Percentiles rank a stretch among this genome's conserved stretches.
These are phyloP conservation scores for Apodemus agrarius DNA, from an alignment of 2,797 vertebrate species.

Conservation along the genomic window DNA sequence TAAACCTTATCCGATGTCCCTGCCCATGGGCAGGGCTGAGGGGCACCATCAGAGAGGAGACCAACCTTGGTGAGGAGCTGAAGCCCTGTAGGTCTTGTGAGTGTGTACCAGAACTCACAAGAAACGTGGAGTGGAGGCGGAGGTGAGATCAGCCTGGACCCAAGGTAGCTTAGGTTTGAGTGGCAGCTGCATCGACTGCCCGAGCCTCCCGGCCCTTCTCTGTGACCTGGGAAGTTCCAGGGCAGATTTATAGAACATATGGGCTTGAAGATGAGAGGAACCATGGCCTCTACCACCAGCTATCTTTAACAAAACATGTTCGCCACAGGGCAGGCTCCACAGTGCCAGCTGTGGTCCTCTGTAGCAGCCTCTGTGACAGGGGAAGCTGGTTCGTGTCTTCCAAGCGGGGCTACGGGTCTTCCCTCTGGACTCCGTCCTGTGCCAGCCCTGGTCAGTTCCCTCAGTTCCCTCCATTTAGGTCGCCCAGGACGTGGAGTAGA, in stretches of 20 bases:
- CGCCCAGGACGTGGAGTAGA: background rate
- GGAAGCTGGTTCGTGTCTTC: no score
- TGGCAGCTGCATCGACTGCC: fast-evolving
- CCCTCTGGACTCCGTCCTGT: background rate
- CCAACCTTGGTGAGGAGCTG: background rate
- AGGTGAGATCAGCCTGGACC: background rate
- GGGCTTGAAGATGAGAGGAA: background rate
- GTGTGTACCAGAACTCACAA: background rate
- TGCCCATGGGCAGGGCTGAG: background rate
- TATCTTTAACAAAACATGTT: background rate
- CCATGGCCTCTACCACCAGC: background rate
- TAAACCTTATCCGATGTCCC: no score
- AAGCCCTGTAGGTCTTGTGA: background rate
- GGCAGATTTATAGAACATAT: background rate
- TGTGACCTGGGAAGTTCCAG: background rate
- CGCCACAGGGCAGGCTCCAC: background rate
- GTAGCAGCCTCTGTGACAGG: background rate
- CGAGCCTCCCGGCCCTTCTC: background rate
- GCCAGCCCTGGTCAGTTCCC: background rate
- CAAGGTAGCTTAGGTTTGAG: background rate
- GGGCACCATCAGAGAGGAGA: background rate
- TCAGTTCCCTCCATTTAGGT: no score
- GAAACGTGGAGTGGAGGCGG: no score
- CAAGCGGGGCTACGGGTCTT: background rate
- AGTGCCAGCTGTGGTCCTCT: background rate